Base-by-base conservation (phyloP, 2,797 vertebrate genomes). In the Pogonophryne albipinna region DNA sequence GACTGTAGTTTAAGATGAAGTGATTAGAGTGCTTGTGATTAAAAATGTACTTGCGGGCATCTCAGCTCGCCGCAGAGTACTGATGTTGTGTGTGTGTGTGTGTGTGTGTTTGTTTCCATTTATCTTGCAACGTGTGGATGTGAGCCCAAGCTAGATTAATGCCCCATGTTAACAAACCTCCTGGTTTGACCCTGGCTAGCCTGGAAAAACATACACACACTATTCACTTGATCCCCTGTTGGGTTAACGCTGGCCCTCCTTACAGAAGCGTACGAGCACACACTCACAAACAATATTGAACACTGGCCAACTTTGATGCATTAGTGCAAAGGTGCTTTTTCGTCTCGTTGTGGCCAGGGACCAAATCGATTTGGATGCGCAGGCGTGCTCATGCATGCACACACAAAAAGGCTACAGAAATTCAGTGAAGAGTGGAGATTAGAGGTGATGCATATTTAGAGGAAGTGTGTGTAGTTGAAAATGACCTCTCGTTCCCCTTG, bases 21-120 rank as follows among this genome's bases (percentile, higher is more conserved):
- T 78, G 85, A 89, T 91, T 78, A 79, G 60, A 88, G 68, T 19
- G n/a, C 71, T 53, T 50, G 58, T 79, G 83, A 91, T 91, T 88
- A 89, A 89, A 87, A 79, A 86, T 91, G 15, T 79, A 90, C 74
- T 82, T 71, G 81, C 53, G 74, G 74, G 75, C 61, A 62, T 76
- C 80, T 82, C 47, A 14, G 79, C 57, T 74, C 57, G 20, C 75
- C 16, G 20, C 77, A 72, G 66, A 69, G 76, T 69, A 66, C 49
- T 50, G 17, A 63, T 27, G 27, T 0, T 27, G 27, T 27, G 27
- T 27, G 27, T 27, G 27, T 27, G 23, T 27, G 27, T 27, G 27
- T 27, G 27, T 27, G 27, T 27, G 27, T 27, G 27, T 27, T 27
- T 5, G 59, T 34, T 11, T 71, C 51, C 38, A 53, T 67, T 79